Evolutionary conservation across 2,113 vertebrate species (phyloP), one percentile per base, ranked within the genome.

Genomic region (Canis aureus): DNA sequence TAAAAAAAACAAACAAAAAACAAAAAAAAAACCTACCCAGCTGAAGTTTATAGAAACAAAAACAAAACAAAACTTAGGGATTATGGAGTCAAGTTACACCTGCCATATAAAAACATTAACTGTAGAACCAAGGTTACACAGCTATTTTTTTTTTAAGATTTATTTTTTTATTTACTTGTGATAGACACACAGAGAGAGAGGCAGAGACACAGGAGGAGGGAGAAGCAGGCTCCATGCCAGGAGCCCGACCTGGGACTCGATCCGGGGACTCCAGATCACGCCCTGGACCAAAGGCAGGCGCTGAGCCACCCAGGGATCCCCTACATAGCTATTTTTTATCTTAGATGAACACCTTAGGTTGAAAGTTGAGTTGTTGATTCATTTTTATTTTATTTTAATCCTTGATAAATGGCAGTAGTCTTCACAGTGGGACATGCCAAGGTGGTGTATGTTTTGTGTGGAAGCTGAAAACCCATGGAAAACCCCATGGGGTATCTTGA

Each of bases 351-450:
- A 83, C 81, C 62, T 94, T 96, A 78, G 91, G 76, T 49, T 73
- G 19, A 82, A 93, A 92, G 27, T 32, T 93, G 32, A 94, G 94
- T 59, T 59, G 16, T 32, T 74, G 7, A 82, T 83, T 73, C 49
- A 55, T 60, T 84, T 92, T 71, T 74, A 53, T 49, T 84, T 92
- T 86, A 81, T 89, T 94, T 95, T 81, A 64, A 89, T 71, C 25
- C 25, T 53, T 80, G 9, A 19, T 91, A 49, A 90, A 57, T 74
- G 66, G 51, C 25, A 66, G 4, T 35, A 64, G 16, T 66, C 27
- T 81, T 59, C 19, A 32, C 6, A 78, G 17, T 7, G 22, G 20
- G 3, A 12, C 16, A 35, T 27, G 8, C 27, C 62, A 55, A 25
- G 2, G 0, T 73, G 20, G 20, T 62, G 69, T 20, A 35, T 11